Base-by-base conservation (phyloP, 2,888 invertebrate species). In the Strigamia crassipes region DNA sequence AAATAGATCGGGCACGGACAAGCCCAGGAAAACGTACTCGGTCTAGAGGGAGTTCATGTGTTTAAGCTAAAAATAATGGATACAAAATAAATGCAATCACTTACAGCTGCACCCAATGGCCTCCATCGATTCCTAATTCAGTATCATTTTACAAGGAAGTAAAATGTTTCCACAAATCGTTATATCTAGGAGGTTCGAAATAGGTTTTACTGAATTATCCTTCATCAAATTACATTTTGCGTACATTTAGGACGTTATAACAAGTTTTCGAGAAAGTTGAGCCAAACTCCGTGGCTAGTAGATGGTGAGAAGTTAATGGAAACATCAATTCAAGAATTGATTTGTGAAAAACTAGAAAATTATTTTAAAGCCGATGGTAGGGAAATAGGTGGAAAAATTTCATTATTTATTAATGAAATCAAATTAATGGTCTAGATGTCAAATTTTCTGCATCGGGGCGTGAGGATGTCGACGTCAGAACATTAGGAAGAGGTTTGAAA, bases 401-500 rank as follows among this genome's bases (percentile, higher is more conserved):
- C 10, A 38, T 9, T 9, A 38, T 38, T 38, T 38, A 51, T 18
- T 18, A 61, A 61, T 1, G 2, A 9, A 23, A 61, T 21, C 18
- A 18, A 61, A 23, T 42, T 61, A 78, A 56, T 56, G 23, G 9
- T 81, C 86, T 86, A 90, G 90, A 89, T 38, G 88, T 92, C n/a
- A 94, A 93, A 86, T 96, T 98, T 89, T 92, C 94, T 84, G 92
- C 97, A 2, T 96, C 97, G 81, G 98, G 99, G 0, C 90, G 99
- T 56, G 99, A 99, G 89, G 99, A 99, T 89, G 95, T 97, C 0
- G 99, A 99, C 89, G 99, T 99, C 0, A 90, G 97, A 82, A 98
- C 96, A 89, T 89, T 99, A 13, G 82, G 82, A 73, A 83, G 51
- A 80, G 82, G 82, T 82, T 18, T 15, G 12, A 81, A 41, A 88